Base-by-base conservation (phyloP, 64 coral and sea anemone species). In the Acropora tenuis region DNA sequence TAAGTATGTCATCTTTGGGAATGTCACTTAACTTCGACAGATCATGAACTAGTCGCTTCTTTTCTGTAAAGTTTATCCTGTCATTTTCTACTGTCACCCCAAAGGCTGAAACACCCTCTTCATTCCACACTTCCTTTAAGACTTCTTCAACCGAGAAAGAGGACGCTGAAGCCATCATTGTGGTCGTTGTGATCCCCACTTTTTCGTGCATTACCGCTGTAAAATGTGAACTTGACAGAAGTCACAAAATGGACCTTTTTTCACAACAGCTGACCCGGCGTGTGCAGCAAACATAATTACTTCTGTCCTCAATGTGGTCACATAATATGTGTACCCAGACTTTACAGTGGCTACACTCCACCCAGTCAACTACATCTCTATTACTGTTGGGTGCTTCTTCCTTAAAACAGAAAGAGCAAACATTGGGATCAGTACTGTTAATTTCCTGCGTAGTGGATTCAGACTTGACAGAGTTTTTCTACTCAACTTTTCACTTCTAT, bases 71-170 rank as follows among this genome's bases (percentile, higher is more conserved):
- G 74, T 72, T 75, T 75, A 71, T 55, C 50, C 85, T 49, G 47
- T 47, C 53, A 55, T 55, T 74, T 75, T 46, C 65, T 8, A 88
- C 85, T 75, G 85, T 75, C 71, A 88, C 67, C 49, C 85, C 85
- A 72, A 75, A 73, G 19, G 67, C 46, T 52, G 69, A 88, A 75
- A 53, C 75, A 75, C 86, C 71, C 75, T 42, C 69, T 74, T 73
- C 52, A 68, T 68, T 68, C 9, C 11, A 68, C 3, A 12, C 9
- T 16, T 16, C 65, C 65, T 12, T 16, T 68, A 16, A 12, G 17
- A 11, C 17, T n/a, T 16, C 65, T 11, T 68, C 11, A 68, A 16
- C 65, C 17, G 65, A 12, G 17, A n/a, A 11, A 68, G 17, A 68
- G 65, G 11, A 68, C 65, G 9, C 65, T 11, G 11, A 16, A n/a